These are phyloP conservation scores for Calosoma granatense DNA, from an alignment of 1,140 invertebrate genomes.

Conservation along the genomic window DNA sequence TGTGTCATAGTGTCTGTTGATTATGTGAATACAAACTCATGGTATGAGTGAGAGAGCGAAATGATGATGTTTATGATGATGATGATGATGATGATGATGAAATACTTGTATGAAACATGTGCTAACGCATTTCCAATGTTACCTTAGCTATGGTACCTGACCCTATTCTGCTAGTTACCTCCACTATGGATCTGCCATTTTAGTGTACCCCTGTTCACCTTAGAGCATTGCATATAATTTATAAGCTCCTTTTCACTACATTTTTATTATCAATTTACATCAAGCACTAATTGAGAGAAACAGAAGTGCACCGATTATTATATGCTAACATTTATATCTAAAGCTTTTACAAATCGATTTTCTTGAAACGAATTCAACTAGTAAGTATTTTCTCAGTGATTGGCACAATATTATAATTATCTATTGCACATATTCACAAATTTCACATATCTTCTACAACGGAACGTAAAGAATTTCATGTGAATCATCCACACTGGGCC, in stretches of 20 bases:
- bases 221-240: constrained; percentile 6
- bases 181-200: constrained; percentile 1
- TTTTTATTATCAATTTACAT: not conserved
- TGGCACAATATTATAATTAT: constrained; percentile 1
- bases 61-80: too few species aligned
- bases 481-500: too few species aligned
- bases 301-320: too few species aligned
- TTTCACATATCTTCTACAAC: too few species aligned
- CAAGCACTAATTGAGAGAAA: too few species aligned
- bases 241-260: not conserved
- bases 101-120: not conserved
- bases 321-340: too few species aligned
- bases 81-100: too few species aligned
- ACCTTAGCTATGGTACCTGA: constrained; percentile 29
- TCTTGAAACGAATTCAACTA: not conserved
- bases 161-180: not conserved
- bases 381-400: not conserved
- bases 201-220: constrained; percentile 5
- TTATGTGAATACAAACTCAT: not conserved
- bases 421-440: constrained; percentile 2
- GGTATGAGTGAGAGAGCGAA: not conserved
- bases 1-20: not conserved
- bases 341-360: not conserved
- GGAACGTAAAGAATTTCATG: too few species aligned
- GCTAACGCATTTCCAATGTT: constrained; percentile 35